Evolutionary conservation across 2,113 vertebrate species (phyloP).

Genomic region (Siphamia tubifer): DNA sequence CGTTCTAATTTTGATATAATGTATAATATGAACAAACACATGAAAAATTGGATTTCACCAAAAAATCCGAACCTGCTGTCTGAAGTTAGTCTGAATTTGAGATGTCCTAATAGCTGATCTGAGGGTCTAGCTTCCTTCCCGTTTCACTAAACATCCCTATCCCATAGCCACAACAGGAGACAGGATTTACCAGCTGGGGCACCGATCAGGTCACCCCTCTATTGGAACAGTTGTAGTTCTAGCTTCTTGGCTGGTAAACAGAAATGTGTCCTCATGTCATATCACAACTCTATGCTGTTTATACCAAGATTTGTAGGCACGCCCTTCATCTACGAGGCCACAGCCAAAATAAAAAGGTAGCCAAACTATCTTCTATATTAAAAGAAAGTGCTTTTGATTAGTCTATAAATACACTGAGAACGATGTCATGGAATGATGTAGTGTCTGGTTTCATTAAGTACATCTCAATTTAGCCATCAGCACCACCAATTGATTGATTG

Average conservation of each 20-base stretch:
- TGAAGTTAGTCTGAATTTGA: no score
- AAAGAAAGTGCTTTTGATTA: slow-evolving; percentile 41
- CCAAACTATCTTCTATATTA: slow-evolving; percentile 27
- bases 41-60: no score
- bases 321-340: slow-evolving; percentile 12
- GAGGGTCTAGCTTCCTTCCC: background rate
- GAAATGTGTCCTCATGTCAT: slow-evolving; percentile 55
- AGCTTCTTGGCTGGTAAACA: slow-evolving; percentile 21
- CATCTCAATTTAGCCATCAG: slow-evolving; percentile 31
- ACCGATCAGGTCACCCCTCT: slow-evolving; percentile 16
- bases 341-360: slow-evolving; percentile 24
- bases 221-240: slow-evolving; percentile 40
- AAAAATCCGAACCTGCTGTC: no score
- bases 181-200: slow-evolving; percentile 30
- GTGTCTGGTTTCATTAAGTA: slow-evolving; percentile 41
- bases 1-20: no score
- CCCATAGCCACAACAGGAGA: slow-evolving; percentile 9
- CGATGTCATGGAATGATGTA: background rate
- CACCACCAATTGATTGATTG: slow-evolving; percentile 23
- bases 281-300: slow-evolving; percentile 22
- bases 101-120: background rate
- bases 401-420: slow-evolving; percentile 50
- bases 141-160: slow-evolving; percentile 13
- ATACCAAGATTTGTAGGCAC: slow-evolving; percentile 45
- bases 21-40: no score